These are phyloP conservation scores for Pogonus chalceus DNA, from an alignment of 1,140 invertebrate genomes.

Conservation along the genomic window DNA sequence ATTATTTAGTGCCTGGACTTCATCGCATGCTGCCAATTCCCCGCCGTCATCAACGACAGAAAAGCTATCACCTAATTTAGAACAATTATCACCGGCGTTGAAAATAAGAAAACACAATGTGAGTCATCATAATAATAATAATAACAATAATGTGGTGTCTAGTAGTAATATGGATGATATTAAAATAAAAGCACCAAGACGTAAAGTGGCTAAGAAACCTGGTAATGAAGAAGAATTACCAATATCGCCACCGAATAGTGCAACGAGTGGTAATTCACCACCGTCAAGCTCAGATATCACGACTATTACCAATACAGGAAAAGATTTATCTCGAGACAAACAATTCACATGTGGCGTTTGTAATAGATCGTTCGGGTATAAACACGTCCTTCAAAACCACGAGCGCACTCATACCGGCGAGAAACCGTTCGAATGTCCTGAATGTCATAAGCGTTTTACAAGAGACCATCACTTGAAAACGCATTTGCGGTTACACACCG, in stretches of 20 bases:
- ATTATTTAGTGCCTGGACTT: slow-evolving; percentile 29
- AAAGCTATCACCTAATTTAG: slow-evolving; percentile 21
- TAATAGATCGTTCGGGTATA: slow-evolving; percentile 82
- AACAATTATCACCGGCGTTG: slow-evolving; percentile 27
- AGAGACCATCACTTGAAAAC: slow-evolving; percentile 93
- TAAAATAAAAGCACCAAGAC: slow-evolving; percentile 27
- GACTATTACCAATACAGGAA: slow-evolving; percentile 35
- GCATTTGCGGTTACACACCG: slow-evolving; percentile 85
- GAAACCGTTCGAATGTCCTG: slow-evolving; percentile 90
- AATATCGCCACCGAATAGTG: slow-evolving; percentile 31
- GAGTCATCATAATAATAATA: too few relatives aligned
- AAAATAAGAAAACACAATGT: slow-evolving; percentile 33
- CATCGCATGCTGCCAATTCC: slow-evolving; percentile 32
- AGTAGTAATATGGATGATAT: slow-evolving; percentile 35
- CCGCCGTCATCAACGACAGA: slow-evolving; percentile 32
- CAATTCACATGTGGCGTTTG: slow-evolving; percentile 82
- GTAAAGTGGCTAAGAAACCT: slow-evolving; percentile 23
- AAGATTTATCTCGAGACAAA: slow-evolving; percentile 58
- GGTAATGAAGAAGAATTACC: slow-evolving; percentile 34
- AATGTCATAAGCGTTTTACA: slow-evolving; percentile 91
- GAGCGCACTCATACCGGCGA: slow-evolving; percentile 94
- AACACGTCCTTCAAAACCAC: slow-evolving; percentile 92
- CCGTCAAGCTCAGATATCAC: slow-evolving; percentile 36
- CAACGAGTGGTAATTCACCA: slow-evolving; percentile 41
- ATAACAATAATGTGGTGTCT: slow-evolving; percentile 38